Conservation (phyloP, 2,888 invertebrate species). For the Rotaria socialis region DNA sequence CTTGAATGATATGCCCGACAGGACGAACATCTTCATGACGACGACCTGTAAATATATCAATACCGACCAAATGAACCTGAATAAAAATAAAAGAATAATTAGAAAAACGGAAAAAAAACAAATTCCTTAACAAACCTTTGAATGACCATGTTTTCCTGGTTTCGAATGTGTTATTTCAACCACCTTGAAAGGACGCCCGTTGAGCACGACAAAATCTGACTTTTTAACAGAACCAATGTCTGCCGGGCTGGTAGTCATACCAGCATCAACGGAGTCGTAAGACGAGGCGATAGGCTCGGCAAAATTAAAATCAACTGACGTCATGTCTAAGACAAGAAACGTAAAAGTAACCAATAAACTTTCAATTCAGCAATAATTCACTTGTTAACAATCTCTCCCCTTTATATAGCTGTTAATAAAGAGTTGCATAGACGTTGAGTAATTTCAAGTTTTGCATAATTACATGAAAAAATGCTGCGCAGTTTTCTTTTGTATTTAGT, state of each 20-base stretch:
- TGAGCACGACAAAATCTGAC: slow-evolving; percentile 21
- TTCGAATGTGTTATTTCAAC: background rate
- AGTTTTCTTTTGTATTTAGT: background rate
- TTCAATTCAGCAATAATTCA: background rate
- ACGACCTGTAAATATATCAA: slow-evolving; percentile 1
- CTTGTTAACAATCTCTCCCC: background rate
- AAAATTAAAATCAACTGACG: slow-evolving; percentile 34
- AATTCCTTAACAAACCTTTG: background rate
- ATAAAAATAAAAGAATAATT: background rate
- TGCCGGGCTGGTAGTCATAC: background rate
- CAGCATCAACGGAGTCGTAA: background rate
- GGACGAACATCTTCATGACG: slow-evolving; percentile 21
- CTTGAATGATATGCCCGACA: background rate
- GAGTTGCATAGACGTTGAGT: background rate
- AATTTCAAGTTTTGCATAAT: background rate
- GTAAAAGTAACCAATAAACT: background rate
- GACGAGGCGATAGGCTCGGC: slow-evolving; percentile 24
- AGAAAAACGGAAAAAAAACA: background rate
- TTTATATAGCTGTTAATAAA: background rate
- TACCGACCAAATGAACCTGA: background rate
- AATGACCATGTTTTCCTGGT: slow-evolving; percentile 23
- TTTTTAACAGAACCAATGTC: background rate
- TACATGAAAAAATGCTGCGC: background rate
- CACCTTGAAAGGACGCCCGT: background rate
- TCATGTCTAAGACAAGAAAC: background rate